Evolutionary conservation across 1,140 invertebrate genomes (phyloP).

Genomic region (Pentalonia nigronervosa): DNA sequence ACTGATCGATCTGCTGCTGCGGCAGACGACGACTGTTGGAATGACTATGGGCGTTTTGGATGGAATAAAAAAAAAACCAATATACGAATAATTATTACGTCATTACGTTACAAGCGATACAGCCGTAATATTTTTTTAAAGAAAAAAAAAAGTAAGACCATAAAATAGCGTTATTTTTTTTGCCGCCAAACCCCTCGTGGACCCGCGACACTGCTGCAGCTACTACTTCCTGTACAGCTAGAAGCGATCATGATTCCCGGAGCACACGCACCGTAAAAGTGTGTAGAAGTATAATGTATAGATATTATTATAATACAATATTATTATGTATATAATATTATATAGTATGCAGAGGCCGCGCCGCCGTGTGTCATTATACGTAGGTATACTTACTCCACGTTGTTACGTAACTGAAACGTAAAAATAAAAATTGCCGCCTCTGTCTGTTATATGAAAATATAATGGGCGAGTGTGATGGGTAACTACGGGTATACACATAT

Average conservation of each 20-base stretch:
- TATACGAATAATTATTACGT: not conserved
- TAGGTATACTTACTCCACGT: not conserved
- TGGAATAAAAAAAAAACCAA: not conserved
- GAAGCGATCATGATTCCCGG: slow-evolving; percentile 46
- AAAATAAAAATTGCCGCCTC: not conserved
- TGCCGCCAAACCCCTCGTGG: not conserved
- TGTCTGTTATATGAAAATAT: not conserved
- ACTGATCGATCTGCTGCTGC: not conserved
- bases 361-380: not conserved
- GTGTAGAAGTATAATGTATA: not conserved
- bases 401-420: not conserved
- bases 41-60: slow-evolving; percentile 1
- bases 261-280: not conserved
- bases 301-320: not conserved
- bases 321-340: no score
- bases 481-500: no score
- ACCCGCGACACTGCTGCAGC: not conserved
- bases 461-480: no score
- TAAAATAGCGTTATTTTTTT: slow-evolving; percentile 25
- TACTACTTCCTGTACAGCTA: slow-evolving; percentile 50
- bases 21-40: not conserved
- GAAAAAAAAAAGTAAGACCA: slow-evolving; percentile 18
- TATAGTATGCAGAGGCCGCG: not conserved
- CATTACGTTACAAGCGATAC: slow-evolving; percentile 20
- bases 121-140: not conserved